A percentile compares a stretch with the other conserved stretches of the same genome.
phyloP scores from a whole-genome alignment of 1,140 invertebrate genomes.

The Bombus affinis region DNA sequence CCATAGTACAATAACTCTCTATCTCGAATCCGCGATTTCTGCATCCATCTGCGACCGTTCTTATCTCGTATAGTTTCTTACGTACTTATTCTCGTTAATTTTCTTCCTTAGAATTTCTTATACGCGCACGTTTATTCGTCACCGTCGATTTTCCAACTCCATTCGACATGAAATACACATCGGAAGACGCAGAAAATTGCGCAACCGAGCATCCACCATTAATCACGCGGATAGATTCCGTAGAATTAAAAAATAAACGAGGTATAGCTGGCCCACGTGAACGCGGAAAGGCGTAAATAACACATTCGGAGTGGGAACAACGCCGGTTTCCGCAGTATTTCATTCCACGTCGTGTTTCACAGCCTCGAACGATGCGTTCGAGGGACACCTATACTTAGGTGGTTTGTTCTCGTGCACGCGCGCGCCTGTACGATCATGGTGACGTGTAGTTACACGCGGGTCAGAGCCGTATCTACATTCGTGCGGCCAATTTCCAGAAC shows the following conservation, averaged over 20 bases:
- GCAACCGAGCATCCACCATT: conserved; percentile 13
- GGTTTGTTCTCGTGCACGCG: neutral
- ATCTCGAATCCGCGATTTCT: neutral
- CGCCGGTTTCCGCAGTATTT: conserved; percentile 57
- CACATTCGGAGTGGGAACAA: conserved; percentile 31
- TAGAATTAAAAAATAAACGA: conserved; percentile 41
- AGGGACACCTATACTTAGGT: conserved; percentile 44
- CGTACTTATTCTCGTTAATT: neutral
- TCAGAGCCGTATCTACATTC: conserved; percentile 27
- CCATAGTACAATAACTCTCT: conserved; percentile 14
- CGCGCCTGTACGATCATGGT: neutral
- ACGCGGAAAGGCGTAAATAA: conserved; percentile 51
- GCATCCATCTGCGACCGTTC: neutral
- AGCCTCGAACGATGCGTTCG: conserved; percentile 32
- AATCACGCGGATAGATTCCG: conserved; percentile 37
- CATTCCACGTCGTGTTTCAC: conserved; percentile 40
- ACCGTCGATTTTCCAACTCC: neutral
- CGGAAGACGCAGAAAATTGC: conserved; percentile 9
- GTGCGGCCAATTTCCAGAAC: conserved; percentile 66
- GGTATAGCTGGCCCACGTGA: neutral
- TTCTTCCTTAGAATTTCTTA: conserved; percentile 1
- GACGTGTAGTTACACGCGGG: conserved; percentile 20
- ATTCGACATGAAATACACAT: neutral
- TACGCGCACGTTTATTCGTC: neutral
- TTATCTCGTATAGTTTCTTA: neutral